Conservation (phyloP, 2,113 vertebrate genomes). For the Oreotrochilus melanogaster region DNA sequence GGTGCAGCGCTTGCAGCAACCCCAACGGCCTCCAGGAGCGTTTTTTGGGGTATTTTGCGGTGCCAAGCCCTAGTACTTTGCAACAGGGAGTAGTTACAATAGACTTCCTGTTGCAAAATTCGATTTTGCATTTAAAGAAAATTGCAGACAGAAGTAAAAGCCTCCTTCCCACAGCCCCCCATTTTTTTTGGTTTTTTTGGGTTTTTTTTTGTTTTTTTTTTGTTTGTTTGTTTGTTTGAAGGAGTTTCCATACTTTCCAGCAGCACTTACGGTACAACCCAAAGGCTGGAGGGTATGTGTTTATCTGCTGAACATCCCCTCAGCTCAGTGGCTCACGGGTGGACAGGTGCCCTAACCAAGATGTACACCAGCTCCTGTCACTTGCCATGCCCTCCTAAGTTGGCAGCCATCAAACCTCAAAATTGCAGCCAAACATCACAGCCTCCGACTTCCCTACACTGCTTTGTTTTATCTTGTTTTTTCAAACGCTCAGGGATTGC, state of each 20-base stretch:
- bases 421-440: not conserved
- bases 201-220: not conserved
- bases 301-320: not conserved
- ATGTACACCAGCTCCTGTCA: fast-evolving
- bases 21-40: not conserved
- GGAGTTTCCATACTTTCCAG: too few species aligned
- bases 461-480: not conserved
- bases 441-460: fast-evolving
- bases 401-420: too few species aligned
- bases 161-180: too few species aligned
- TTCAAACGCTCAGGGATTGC: not conserved
- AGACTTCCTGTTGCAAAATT: not conserved
- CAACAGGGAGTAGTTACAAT: not conserved
- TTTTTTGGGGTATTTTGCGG: not conserved
- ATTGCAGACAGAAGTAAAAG: not conserved
- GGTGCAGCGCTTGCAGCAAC: not conserved
- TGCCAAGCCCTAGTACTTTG: not conserved
- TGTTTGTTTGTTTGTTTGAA: not conserved
- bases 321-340: not conserved
- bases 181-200: not conserved
- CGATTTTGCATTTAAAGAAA: not conserved
- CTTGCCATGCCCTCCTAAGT: too few species aligned
- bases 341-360: not conserved
- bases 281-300: not conserved
- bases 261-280: not conserved